Percentiles rank a stretch among this genome's conserved stretches.
Conservation (phyloP, 2,113 vertebrate species). For the Onychorhynchus coronatus region DNA sequence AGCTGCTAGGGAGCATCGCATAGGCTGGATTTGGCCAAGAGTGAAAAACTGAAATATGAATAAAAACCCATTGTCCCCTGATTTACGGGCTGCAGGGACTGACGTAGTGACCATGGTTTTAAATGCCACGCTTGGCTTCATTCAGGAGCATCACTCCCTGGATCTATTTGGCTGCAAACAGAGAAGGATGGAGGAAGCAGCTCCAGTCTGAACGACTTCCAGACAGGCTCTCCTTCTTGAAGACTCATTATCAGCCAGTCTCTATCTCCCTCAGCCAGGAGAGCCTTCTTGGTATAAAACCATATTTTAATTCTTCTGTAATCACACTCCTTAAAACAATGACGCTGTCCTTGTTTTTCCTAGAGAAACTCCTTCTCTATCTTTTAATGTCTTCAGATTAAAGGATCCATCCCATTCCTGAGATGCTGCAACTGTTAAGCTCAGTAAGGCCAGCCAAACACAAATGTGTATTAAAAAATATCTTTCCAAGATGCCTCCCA, state of each 20-base stretch:
- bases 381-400: not conserved
- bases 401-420: not conserved
- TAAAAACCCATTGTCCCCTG: not conserved
- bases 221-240: not conserved
- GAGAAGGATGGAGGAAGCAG: not conserved
- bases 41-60: not conserved
- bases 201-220: not conserved
- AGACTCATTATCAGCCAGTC: not conserved
- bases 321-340: not conserved
- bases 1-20: not conserved
- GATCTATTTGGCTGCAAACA: not conserved
- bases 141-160: not conserved
- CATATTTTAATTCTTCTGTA: not conserved
- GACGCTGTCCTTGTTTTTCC: not conserved
- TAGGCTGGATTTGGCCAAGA: not conserved
- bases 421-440: not conserved
- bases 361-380: not conserved
- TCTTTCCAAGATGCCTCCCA: not conserved
- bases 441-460: not conserved
- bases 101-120: accelerated
- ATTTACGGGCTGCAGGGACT: not conserved
- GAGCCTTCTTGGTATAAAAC: not conserved
- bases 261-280: not conserved
- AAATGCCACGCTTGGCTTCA: not conserved
- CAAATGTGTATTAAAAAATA: accelerated